phyloP scores from a whole-genome alignment of 2,113 vertebrate genomes.

The Mesembrinibis cayennensis region DNA sequence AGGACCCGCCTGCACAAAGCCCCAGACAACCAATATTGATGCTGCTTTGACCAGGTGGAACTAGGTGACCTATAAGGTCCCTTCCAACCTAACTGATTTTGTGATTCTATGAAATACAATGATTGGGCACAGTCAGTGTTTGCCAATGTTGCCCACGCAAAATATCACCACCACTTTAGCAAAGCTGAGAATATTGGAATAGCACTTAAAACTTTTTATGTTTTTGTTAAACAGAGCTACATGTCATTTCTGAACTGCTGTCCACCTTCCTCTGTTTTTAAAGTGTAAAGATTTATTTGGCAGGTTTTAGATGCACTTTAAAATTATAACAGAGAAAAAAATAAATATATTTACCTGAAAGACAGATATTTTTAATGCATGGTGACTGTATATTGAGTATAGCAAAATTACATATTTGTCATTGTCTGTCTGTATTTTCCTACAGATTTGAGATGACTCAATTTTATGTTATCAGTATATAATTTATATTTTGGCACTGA shows the following conservation, averaged over 20 bases:
- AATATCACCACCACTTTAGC: background rate
- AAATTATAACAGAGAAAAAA: background rate
- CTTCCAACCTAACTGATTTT: background rate
- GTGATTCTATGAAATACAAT: background rate
- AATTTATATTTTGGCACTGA: background rate
- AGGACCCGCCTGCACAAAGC: background rate
- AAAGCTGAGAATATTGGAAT: background rate
- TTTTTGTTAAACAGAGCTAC: background rate
- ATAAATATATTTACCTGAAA: conserved; percentile 19
- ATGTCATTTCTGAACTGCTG: background rate
- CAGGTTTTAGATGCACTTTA: conserved; percentile 7
- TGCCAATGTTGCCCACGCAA: background rate
- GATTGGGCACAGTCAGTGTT: background rate
- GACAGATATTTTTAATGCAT: conserved; percentile 39
- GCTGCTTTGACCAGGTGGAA: background rate
- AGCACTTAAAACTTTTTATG: background rate
- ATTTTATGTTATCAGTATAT: background rate
- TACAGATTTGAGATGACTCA: background rate
- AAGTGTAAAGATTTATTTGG: conserved; percentile 13
- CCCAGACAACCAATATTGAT: background rate
- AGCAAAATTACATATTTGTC: background rate
- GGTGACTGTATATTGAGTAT: conserved; percentile 20
- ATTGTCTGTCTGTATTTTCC: background rate
- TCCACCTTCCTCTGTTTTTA: background rate
- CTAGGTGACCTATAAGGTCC: background rate